Conservation (phyloP, 2,888 invertebrate species). For the Scaptodrosophila latifasciaeformis region DNA sequence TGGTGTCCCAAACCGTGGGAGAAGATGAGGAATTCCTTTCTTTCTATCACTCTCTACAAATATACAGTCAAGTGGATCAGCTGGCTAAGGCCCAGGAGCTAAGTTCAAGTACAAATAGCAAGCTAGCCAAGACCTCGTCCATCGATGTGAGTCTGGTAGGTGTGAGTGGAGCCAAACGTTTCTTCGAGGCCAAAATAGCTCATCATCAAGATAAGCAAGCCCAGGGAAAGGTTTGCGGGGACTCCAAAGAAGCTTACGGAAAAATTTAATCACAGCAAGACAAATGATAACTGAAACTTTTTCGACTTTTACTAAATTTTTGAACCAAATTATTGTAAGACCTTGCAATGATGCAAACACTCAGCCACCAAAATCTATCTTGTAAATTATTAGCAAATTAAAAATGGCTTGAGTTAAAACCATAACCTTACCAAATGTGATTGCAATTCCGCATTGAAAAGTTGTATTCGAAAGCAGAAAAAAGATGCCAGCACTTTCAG, state of each 20-base stretch:
- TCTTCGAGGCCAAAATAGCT: slow-evolving; percentile 44
- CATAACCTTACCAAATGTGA: slow-evolving; percentile 43
- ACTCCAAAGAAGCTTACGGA: background rate
- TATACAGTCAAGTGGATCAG: slow-evolving; percentile 23
- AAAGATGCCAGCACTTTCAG: background rate
- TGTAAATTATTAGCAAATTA: too few relatives aligned
- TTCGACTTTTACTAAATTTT: too few relatives aligned
- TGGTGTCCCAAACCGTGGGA: slow-evolving; percentile 28
- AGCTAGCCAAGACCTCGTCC: background rate
- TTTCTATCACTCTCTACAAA: slow-evolving; percentile 38
- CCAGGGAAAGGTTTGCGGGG: too few relatives aligned
- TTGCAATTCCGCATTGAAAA: slow-evolving; percentile 37
- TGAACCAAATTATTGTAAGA: too few relatives aligned
- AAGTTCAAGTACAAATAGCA: background rate
- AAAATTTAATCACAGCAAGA: slow-evolving; percentile 14
- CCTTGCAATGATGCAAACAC: too few relatives aligned
- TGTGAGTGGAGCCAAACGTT: slow-evolving; percentile 35
- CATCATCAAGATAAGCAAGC: too few relatives aligned
- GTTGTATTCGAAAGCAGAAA: background rate
- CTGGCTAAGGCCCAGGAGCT: background rate
- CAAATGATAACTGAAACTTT: too few relatives aligned
- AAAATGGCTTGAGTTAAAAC: too few relatives aligned
- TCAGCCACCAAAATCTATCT: too few relatives aligned
- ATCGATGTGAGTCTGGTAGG: slow-evolving; percentile 29
- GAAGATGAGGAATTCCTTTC: background rate